Conservation (phyloP, 2,797 vertebrate genomes). For the Columba guinea region DNA sequence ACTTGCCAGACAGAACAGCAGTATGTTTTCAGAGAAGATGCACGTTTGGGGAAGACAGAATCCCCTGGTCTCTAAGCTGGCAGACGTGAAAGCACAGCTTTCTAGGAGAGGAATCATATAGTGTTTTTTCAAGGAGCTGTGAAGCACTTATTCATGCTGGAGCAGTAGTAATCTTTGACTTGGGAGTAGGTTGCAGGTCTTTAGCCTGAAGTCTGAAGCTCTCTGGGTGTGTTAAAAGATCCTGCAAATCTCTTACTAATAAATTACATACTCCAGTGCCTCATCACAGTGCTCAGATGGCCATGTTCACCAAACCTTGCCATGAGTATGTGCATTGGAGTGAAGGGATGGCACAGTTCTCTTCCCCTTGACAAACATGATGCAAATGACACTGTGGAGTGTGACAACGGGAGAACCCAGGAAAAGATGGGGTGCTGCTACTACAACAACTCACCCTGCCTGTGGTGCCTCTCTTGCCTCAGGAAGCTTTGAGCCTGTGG, state of each 20-base stretch:
- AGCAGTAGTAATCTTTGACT: background rate
- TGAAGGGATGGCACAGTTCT: background rate
- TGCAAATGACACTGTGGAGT: background rate
- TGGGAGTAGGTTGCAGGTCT: background rate
- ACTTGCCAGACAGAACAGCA: background rate
- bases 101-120: background rate
- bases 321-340: fast-evolving
- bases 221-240: background rate
- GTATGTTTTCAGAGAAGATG: background rate
- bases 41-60: background rate
- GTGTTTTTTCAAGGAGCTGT: background rate
- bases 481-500: background rate
- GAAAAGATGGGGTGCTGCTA: background rate
- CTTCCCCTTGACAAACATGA: background rate
- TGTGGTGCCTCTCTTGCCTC: background rate
- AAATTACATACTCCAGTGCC: background rate
- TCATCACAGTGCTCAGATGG: background rate
- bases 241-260: background rate
- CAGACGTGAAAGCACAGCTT: background rate
- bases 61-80: background rate
- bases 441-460: background rate
- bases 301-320: background rate
- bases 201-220: background rate
- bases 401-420: background rate
- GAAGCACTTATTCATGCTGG: background rate